These are phyloP conservation scores for Rhagoletis zephyria DNA, from an alignment of 1,140 invertebrate genomes.

Conservation along the genomic window DNA sequence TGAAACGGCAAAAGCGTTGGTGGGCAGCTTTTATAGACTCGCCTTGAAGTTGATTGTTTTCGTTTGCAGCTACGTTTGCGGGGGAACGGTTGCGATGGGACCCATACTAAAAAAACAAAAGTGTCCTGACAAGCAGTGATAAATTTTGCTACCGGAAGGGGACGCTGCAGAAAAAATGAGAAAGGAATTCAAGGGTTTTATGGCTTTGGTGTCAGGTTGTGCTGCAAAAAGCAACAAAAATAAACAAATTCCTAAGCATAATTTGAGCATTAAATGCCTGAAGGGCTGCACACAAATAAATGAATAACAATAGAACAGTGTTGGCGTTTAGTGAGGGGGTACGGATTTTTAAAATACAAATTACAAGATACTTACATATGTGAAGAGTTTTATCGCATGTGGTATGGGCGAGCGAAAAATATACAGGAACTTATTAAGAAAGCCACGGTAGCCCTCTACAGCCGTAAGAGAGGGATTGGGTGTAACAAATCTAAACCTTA, in stretches of 20 bases:
- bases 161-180: no score
- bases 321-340: background rate
- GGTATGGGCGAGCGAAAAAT: no score
- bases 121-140: background rate
- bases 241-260: slow-evolving; percentile 35
- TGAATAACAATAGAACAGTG: slow-evolving; percentile 1
- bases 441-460: no score
- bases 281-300: background rate
- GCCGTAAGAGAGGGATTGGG: no score
- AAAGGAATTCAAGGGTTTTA: background rate
- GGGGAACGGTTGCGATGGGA: slow-evolving; percentile 42
- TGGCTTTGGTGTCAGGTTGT: slow-evolving; percentile 15
- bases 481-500: no score
- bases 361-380: no score
- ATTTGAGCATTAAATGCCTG: slow-evolving; percentile 33
- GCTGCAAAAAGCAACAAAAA: background rate
- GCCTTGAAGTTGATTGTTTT: background rate
- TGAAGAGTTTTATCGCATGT: no score
- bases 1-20: slow-evolving; percentile 5
- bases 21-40: slow-evolving; percentile 69
- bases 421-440: no score
- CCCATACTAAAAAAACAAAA: slow-evolving; percentile 24
- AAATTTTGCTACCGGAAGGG: slow-evolving; percentile 14
- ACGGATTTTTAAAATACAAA: no score
- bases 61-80: background rate